Percentiles rank a stretch among this genome's conserved stretches.
These are phyloP conservation scores for Oscheius myriophilus DNA, from an alignment of 2,888 invertebrate species.

Conservation along the genomic window DNA sequence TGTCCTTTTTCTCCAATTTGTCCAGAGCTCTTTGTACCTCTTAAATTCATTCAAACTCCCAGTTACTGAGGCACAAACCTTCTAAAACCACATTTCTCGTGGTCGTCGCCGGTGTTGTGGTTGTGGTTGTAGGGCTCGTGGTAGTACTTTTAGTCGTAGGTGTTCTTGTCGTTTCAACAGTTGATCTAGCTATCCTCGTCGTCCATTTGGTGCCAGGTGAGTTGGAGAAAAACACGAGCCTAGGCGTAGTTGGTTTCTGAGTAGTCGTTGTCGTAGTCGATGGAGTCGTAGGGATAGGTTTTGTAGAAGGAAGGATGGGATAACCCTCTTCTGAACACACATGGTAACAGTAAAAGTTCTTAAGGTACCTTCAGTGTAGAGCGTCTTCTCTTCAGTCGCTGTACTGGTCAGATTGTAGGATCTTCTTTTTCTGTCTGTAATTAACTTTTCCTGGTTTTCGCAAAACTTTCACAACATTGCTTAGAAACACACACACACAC, in stretches of 20 bases:
- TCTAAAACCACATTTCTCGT: conserved; percentile 27
- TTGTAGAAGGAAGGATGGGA: conserved; percentile 25
- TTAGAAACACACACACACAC: too few species aligned
- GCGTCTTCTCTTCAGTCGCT: conserved; percentile 5
- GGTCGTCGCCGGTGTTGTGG: conserved; percentile 21
- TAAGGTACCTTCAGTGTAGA: conserved; percentile 14
- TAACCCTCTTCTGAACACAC: conserved; percentile 21
- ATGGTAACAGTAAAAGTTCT: not conserved
- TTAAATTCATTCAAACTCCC: not conserved
- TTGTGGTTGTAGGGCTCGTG: conserved; percentile 11
- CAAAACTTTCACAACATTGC: not conserved
- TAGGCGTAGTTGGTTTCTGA: conserved; percentile 10
- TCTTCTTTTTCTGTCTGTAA: conserved; percentile 12
- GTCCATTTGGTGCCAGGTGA: conserved; percentile 18
- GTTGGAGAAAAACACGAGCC: conserved; percentile 28
- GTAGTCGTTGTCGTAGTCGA: conserved; percentile 25
- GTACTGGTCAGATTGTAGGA: conserved; percentile 20
- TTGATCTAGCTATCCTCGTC: not conserved
- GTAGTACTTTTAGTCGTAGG: not conserved
- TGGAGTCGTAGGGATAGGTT: conserved; percentile 7
- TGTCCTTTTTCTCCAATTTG: conserved; percentile 26
- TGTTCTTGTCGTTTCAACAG: conserved; percentile 11
- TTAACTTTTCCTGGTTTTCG: not conserved
- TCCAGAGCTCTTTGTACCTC: conserved; percentile 28
- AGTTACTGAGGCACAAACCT: conserved; percentile 1